phyloP scores from a whole-genome alignment of 2,797 vertebrate genomes.

The Onychomys leucogaster region DNA sequence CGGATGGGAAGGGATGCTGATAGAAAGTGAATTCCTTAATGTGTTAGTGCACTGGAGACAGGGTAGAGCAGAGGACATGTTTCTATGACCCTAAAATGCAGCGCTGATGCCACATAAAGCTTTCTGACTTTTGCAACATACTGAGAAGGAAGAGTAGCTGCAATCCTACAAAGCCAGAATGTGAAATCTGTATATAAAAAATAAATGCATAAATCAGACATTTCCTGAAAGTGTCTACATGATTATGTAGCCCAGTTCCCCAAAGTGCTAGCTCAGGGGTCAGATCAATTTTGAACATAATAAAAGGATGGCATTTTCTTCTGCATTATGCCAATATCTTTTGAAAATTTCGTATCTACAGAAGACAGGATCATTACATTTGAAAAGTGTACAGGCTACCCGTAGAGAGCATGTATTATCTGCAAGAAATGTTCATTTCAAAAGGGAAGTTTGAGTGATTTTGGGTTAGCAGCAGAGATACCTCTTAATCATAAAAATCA shows the following conservation, averaged over 20 bases:
- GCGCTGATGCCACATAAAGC: not conserved
- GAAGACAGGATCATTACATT: constrained; percentile 76
- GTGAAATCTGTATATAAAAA: constrained; percentile 80
- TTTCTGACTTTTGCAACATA: constrained; percentile 56
- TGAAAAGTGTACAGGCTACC: constrained; percentile 77
- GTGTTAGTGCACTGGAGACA: constrained; percentile 71
- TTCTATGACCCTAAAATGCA: constrained; percentile 66
- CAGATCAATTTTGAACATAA: constrained; percentile 84
- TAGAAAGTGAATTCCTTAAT: constrained; percentile 60
- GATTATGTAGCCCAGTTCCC: constrained; percentile 82
- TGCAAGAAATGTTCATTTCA: constrained; percentile 79
- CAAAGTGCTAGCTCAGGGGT: constrained; percentile 78
- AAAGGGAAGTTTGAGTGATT: constrained; percentile 78
- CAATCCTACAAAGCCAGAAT: constrained; percentile 74
- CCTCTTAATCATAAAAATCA: constrained; percentile 64
- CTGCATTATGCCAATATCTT: constrained; percentile 81
- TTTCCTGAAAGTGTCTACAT: constrained; percentile 79
- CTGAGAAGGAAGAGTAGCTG: constrained; percentile 51
- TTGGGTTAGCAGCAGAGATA: constrained; percentile 59
- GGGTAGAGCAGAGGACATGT: constrained; percentile 72
- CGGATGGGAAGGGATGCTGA: constrained; percentile 34
- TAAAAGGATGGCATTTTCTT: constrained; percentile 77
- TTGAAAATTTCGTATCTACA: constrained; percentile 78
- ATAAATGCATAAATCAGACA: constrained; percentile 81
- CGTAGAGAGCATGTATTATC: constrained; percentile 68